These are phyloP conservation scores for Rutilus rutilus DNA, from an alignment of 2,113 vertebrate genomes.

Conservation along the genomic window DNA sequence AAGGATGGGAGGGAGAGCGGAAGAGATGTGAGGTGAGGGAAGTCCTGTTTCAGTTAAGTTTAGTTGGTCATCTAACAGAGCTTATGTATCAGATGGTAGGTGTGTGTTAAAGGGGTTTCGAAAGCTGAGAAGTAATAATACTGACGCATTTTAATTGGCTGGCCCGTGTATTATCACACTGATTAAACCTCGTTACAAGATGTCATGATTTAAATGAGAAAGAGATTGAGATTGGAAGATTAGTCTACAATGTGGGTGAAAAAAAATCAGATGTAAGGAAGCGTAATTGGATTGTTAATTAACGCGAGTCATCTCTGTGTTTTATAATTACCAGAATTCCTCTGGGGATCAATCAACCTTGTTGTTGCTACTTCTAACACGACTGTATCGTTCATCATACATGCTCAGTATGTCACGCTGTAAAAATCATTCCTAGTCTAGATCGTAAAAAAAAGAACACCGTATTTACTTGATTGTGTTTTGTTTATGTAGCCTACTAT, in stretches of 20 bases:
- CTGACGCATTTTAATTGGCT: conserved; percentile 25
- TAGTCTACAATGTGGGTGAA: conserved; percentile 16
- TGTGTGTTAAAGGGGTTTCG: conserved; percentile 16
- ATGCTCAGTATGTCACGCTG: background rate
- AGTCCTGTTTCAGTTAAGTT: conserved; percentile 39
- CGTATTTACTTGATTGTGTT: background rate
- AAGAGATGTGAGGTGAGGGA: conserved; percentile 5
- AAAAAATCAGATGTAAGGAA: conserved; percentile 35
- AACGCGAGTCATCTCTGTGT: conserved; percentile 43
- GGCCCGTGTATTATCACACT: conserved; percentile 36
- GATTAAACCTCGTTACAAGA: conserved; percentile 45
- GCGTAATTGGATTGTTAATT: conserved; percentile 52
- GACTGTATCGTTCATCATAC: background rate
- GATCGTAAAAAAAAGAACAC: background rate
- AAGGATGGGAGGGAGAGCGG: background rate
- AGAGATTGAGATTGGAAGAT: conserved; percentile 10
- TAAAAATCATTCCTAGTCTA: background rate
- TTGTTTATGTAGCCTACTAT: background rate
- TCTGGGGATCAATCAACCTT: conserved; percentile 37
- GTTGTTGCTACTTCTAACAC: background rate
- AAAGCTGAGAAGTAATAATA: conserved; percentile 5
- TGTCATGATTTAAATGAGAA: conserved; percentile 27
- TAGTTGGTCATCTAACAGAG: conserved; percentile 21
- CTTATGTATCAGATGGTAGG: conserved; percentile 40
- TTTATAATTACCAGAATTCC: conserved; percentile 47